phyloP scores from a whole-genome alignment of 2,797 vertebrate genomes.

The Erithacus rubecula region DNA sequence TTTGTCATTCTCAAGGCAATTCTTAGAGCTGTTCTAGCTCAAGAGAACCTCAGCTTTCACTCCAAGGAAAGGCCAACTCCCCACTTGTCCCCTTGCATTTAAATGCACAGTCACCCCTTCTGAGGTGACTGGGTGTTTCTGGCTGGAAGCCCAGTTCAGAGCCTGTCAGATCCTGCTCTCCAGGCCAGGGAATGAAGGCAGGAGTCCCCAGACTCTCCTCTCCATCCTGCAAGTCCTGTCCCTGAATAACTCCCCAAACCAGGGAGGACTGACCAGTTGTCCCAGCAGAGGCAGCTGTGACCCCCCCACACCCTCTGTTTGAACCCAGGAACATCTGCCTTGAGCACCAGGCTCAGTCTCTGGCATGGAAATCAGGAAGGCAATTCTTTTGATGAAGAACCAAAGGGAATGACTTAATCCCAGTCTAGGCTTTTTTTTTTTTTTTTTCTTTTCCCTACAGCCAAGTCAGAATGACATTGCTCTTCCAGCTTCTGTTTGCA shows the following conservation, averaged over 20 bases:
- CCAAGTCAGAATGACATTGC: slow-evolving; percentile 62
- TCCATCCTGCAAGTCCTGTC: neutral
- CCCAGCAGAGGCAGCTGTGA: neutral
- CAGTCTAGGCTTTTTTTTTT: neutral
- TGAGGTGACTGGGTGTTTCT: neutral
- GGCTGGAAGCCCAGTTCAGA: neutral
- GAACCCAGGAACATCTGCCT: neutral
- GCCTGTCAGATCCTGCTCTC: neutral
- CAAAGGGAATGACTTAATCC: neutral
- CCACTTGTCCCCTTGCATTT: neutral
- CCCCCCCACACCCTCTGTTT: neutral
- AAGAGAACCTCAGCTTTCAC: neutral
- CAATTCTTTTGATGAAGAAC: neutral
- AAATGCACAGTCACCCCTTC: neutral
- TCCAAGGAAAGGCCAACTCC: neutral
- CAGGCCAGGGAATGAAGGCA: neutral
- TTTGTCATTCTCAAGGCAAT: neutral
- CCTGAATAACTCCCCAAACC: neutral
- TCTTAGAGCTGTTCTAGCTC: neutral
- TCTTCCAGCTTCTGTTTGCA: slow-evolving; percentile 52
- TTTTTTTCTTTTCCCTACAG: neutral
- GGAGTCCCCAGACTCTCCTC: neutral
- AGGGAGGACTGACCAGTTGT: neutral
- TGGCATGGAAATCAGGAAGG: neutral
- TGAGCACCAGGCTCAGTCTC: neutral